Percentiles rank a stretch among this genome's conserved stretches.
phyloP scores from a whole-genome alignment of 2,113 vertebrate species.

The Hyaena hyaena region DNA sequence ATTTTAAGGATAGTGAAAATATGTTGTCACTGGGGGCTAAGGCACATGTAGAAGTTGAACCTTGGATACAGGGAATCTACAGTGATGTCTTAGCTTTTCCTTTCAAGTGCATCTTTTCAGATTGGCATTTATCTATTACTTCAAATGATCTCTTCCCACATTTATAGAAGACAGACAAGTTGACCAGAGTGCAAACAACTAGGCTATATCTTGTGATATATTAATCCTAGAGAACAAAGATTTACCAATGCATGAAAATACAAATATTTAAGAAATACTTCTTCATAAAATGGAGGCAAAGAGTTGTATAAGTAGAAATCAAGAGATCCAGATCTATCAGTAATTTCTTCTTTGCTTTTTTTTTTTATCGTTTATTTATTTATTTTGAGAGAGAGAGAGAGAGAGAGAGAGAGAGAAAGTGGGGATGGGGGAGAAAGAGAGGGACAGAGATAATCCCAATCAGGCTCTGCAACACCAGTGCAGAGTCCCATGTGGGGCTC shows the following conservation, averaged over 20 bases:
- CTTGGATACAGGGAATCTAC: not conserved
- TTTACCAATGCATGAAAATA: not conserved
- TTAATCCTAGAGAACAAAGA: not conserved
- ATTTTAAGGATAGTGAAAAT: not conserved
- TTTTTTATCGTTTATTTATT: not conserved
- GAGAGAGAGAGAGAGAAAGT: too few relatives aligned
- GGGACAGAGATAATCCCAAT: too few relatives aligned
- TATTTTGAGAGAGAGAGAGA: too few relatives aligned
- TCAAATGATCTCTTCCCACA: not conserved
- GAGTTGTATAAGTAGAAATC: not conserved
- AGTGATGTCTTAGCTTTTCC: not conserved
- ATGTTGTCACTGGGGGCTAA: not conserved
- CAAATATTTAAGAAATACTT: conserved; percentile 13
- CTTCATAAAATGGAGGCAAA: not conserved
- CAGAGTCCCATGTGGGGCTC: too few relatives aligned
- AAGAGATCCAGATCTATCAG: not conserved
- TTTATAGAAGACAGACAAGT: not conserved
- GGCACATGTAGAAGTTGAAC: not conserved
- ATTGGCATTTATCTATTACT: not conserved
- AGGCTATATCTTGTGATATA: not conserved
- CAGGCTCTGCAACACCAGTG: too few relatives aligned
- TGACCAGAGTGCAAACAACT: not conserved
- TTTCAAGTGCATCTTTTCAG: not conserved
- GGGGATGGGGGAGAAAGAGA: too few relatives aligned
- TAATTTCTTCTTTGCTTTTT: not conserved